phyloP scores from a whole-genome alignment of 2,888 invertebrate species.

The Trileptium ribeirensis region DNA sequence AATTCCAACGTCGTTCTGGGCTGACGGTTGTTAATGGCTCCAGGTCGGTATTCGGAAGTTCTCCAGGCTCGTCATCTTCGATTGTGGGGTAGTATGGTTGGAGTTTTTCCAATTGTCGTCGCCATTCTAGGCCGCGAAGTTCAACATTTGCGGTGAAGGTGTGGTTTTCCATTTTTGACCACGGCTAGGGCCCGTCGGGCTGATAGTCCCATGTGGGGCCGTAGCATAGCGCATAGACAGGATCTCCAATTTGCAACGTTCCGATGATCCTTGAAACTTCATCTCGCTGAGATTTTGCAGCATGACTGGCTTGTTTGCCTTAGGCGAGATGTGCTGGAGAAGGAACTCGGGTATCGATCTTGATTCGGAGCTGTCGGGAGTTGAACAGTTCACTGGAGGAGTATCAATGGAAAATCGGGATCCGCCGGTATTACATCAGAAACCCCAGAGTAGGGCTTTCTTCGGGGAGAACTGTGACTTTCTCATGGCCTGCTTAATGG shows the following conservation, averaged over 20 bases:
- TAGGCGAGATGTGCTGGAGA: constrained; percentile 21
- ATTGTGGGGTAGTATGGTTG: constrained; percentile 16
- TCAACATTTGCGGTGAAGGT: constrained; percentile 22
- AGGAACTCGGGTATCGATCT: neutral
- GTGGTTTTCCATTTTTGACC: no score
- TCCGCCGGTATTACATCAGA: constrained; percentile 23
- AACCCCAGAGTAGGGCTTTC: constrained; percentile 28
- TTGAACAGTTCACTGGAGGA: constrained; percentile 26
- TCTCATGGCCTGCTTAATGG: constrained; percentile 32
- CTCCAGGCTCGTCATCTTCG: constrained; percentile 15
- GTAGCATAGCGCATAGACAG: constrained; percentile 14
- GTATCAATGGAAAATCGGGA: constrained; percentile 19
- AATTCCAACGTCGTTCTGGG: no score
- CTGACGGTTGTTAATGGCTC: no score
- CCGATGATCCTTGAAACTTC: neutral
- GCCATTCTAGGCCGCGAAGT: constrained; percentile 18
- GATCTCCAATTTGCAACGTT: neutral
- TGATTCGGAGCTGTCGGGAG: constrained; percentile 12
- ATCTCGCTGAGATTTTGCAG: neutral
- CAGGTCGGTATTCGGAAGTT: no score
- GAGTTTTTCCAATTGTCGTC: constrained; percentile 25
- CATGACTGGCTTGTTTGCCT: constrained; percentile 21
- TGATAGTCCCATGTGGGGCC: neutral
- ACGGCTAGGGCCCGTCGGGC: no score
- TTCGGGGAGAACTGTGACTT: constrained; percentile 24